Evolutionary conservation across 2,113 vertebrate genomes (phyloP), one percentile per base, ranked within the genome.

Genomic region (Cottus gobio): DNA sequence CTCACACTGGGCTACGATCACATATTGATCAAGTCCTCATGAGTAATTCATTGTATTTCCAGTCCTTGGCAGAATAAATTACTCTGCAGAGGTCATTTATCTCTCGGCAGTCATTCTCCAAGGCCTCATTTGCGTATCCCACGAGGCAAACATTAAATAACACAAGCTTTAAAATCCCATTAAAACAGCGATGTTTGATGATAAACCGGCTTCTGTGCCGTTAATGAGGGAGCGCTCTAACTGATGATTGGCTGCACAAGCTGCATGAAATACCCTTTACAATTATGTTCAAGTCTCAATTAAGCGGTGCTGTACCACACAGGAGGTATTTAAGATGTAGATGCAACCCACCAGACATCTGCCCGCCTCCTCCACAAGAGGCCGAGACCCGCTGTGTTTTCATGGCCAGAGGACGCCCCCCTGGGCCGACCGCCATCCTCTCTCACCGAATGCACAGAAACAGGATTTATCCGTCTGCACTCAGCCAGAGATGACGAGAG

Each of bases 401-500:
- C 66, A 44, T 56, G 9, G 48, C 61, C 60, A 67, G 42, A 34
- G 22, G 58, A 60, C 5, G 0, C 2, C 0, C 11, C 42, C 15
- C 42, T 24, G 64, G 69, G 79, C 70, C 20, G 34, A 71, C 20
- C 20, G 20, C 34, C 68, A 57, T 79, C 63, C 71, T 68, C 44
- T 77, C 20, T 57, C 26, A 34, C 52, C 66, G 20, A 76, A 79
- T 52, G 70, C 30, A 84, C 63, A 74, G 34, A 70, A 78, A 26
- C 26, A 72, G 76, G 48, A 72, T 52, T 80, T 79, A 76, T 71
- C 37, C 39, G n/a, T 62, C 37, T 66, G 50, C 36, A n/a, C 61
- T 85, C 70, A 78, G 24, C 61, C 81, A 67, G 48, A 71, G 66
- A 82, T 39, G 42, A 78, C 1, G 62, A 52, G 50, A 54, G 37